These are phyloP conservation scores for Odontothrips loti DNA, from an alignment of 2,888 invertebrate species.

Conservation along the genomic window DNA sequence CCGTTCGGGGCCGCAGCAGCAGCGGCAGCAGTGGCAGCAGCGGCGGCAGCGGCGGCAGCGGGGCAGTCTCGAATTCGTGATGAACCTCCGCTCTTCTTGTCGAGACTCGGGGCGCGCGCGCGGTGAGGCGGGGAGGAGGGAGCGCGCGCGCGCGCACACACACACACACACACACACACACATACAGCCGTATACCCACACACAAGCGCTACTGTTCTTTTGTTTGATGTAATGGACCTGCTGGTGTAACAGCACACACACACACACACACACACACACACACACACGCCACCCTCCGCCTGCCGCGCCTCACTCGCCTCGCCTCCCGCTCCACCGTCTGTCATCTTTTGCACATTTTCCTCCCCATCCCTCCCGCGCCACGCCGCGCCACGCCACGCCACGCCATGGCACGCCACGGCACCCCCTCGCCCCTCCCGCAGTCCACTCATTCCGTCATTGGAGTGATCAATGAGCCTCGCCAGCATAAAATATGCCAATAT, in stretches of 20 bases:
- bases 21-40: no score
- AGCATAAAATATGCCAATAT: constrained; percentile 23
- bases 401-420: not conserved
- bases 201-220: no score
- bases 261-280: no score
- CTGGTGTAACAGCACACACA: not conserved
- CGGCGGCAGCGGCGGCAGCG: no score
- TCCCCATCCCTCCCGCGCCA: not conserved
- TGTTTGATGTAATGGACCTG: constrained; percentile 24
- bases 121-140: no score
- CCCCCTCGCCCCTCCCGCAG: not conserved
- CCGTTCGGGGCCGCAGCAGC: no score
- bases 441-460: constrained; percentile 15
- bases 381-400: not conserved
- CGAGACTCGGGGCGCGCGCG: no score
- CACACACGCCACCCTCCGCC: no score
- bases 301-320: not conserved
- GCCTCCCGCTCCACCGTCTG: not conserved
- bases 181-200: not conserved
- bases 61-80: no score
- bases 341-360: constrained; percentile 20
- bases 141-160: no score
- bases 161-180: not conserved
- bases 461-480: constrained; percentile 18
- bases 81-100: no score